phyloP scores from a whole-genome alignment of 2,888 invertebrate genomes.

The Choreutis nemorana region DNA sequence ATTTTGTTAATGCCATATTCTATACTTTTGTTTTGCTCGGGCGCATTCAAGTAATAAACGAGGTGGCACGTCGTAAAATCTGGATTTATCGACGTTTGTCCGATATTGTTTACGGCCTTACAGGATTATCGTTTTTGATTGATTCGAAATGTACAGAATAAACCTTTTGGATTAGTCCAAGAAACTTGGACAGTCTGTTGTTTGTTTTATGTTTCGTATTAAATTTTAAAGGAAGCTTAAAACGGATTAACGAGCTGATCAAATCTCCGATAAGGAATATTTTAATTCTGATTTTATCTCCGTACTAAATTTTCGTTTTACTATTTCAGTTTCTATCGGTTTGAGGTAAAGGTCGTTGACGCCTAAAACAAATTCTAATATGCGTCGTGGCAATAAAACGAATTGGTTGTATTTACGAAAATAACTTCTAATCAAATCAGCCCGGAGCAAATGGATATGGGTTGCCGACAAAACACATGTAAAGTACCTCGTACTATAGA shows the following conservation, averaged over 20 bases:
- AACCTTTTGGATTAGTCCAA: conserved; percentile 32
- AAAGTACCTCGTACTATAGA: conserved; percentile 37
- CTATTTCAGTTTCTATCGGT: conserved; percentile 19
- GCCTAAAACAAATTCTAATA: conserved; percentile 13
- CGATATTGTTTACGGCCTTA: conserved; percentile 50
- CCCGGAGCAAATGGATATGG: conserved; percentile 51
- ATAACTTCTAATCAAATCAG: conserved; percentile 46
- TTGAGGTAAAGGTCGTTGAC: conserved; percentile 7
- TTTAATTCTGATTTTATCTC: conserved; percentile 34
- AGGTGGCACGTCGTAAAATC: conserved; percentile 57
- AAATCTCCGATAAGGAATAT: conserved; percentile 28
- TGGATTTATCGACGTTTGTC: conserved; percentile 43
- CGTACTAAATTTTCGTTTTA: conserved; percentile 21
- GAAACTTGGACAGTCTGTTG: conserved; percentile 27
- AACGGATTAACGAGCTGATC: conserved; percentile 29
- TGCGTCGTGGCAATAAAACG: conserved; percentile 15
- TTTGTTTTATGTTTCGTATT: conserved; percentile 41
- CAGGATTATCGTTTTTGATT: conserved; percentile 52
- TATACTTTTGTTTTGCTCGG: conserved; percentile 37
- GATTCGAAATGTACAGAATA: conserved; percentile 50
- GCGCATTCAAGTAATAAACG: conserved; percentile 42
- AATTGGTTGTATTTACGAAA: conserved; percentile 23
- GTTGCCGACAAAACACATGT: conserved; percentile 54
- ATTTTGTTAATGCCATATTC: conserved; percentile 40
- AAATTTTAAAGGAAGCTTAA: conserved; percentile 29